Evolutionary conservation across 2,797 vertebrate genomes (phyloP).

Genomic region (Sylvia borin): DNA sequence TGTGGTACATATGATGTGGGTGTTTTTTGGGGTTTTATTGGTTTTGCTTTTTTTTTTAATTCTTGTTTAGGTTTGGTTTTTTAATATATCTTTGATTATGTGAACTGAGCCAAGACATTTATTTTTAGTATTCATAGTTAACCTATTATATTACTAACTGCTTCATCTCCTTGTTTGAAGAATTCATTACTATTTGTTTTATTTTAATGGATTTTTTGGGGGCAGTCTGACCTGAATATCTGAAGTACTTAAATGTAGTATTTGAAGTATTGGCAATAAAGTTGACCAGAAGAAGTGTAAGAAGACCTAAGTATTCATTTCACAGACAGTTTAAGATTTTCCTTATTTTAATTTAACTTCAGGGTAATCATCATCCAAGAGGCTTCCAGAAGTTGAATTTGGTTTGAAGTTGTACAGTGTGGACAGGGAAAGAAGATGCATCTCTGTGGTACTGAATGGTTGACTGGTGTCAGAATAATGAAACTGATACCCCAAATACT

Average conservation of each 20-base stretch:
- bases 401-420: not conserved
- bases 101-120: not conserved
- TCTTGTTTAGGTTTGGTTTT: not conserved
- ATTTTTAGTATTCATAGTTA: not conserved
- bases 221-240: not conserved
- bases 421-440: not conserved
- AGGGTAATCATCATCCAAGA: not conserved
- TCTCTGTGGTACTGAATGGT: not conserved
- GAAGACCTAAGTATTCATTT: not conserved
- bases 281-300: not conserved
- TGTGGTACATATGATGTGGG: not conserved
- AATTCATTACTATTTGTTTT: not conserved
- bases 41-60: not conserved
- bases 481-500: not conserved
- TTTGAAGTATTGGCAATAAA: not conserved
- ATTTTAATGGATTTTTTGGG: not conserved
- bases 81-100: not conserved
- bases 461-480: not conserved
- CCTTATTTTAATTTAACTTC: not conserved
- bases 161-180: not conserved
- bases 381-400: not conserved
- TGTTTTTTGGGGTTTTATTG: not conserved
- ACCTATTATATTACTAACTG: not conserved
- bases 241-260: not conserved
- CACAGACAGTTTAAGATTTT: not conserved